Evolutionary conservation across 1,140 invertebrate genomes (phyloP), one percentile per base, ranked within the genome.

Genomic region (Linepithema humile): DNA sequence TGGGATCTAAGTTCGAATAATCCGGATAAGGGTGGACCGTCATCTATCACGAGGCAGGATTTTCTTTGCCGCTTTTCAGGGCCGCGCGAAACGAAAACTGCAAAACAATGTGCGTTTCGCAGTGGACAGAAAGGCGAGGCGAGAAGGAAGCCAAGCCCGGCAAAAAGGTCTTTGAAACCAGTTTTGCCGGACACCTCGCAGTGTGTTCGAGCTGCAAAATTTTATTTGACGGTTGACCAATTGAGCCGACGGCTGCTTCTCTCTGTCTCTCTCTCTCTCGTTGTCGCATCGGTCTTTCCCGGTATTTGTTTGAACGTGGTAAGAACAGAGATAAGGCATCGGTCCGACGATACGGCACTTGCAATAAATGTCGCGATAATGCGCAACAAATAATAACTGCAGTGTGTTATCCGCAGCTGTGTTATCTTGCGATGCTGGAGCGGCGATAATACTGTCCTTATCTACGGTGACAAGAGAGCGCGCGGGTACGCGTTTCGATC

Each of bases 141-240:
- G 53, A 75, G 87, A 69, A 82, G 65, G 65, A 83, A 74, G 59
- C 29, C 29, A 12, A 45, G 57, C 50, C 40, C 23, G 62, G 77
- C 50, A 84, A 65, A 87, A 82, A 88, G 75, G 70, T 77, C 87
- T 88, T 77, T 65, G 55, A 60, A 88, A 88, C 87, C 85, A 88
- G 87, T 88, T 88, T 82, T 50, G 64, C 60, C 64, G 69, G 83
- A 74, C 85, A 65, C 45, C 64, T 70, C 40, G 43, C 60, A 40
- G 29, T 29, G 10, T 3, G 59, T 35, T 3, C 40, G 45, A n/a
- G 15, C 12, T 67, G 82, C 43, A 70, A 55, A 84, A 88, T 88
- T 74, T 86, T 74, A 88, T 87, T 88, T 62, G 67, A 50, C 82
- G 23, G 38, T 78, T 73, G 85, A 62, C 73, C 85, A 87, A 88